A percentile compares a stretch with the other conserved stretches of the same genome.
Evolutionary conservation across 2,888 invertebrate genomes (phyloP).

Genomic region (Pterostichus niger): DNA sequence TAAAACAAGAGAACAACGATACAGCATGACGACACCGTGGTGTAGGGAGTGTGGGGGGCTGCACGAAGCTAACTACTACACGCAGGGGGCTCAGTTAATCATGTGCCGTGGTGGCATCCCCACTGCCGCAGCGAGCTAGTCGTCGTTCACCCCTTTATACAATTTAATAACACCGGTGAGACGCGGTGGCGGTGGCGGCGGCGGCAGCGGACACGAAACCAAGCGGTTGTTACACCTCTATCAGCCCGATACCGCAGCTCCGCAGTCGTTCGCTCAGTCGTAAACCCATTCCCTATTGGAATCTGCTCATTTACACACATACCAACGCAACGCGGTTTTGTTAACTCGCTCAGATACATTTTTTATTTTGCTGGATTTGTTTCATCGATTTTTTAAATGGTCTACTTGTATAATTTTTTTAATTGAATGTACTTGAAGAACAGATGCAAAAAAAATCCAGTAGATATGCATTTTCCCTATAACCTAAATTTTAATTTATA

Average conservation of each 20-base stretch:
- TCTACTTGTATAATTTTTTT: no score
- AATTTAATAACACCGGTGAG: conserved; percentile 65
- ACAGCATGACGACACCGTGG: conserved; percentile 14
- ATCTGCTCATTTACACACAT: conserved; percentile 47
- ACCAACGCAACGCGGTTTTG: neutral
- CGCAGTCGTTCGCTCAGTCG: conserved; percentile 36
- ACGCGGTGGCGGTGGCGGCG: conserved; percentile 26
- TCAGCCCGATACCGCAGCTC: conserved; percentile 51
- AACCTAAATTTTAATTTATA: no score
- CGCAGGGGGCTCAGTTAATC: conserved; percentile 64
- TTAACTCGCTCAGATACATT: neutral
- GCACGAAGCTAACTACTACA: conserved; percentile 23
- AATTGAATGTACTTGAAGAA: no score
- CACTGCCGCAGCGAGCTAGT: neutral
- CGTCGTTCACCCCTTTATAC: conserved; percentile 62
- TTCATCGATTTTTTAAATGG: no score
- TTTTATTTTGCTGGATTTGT: no score
- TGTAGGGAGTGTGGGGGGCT: conserved; percentile 3
- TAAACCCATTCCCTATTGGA: conserved; percentile 58
- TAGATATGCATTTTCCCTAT: no score
- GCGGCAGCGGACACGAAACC: conserved; percentile 14
- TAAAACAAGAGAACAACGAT: conserved; percentile 48
- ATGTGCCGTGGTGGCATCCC: conserved; percentile 13
- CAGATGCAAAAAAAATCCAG: no score
- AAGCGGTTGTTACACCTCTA: conserved; percentile 58